Conservation (phyloP, 2,797 vertebrate genomes). For the Apogon talboti region DNA sequence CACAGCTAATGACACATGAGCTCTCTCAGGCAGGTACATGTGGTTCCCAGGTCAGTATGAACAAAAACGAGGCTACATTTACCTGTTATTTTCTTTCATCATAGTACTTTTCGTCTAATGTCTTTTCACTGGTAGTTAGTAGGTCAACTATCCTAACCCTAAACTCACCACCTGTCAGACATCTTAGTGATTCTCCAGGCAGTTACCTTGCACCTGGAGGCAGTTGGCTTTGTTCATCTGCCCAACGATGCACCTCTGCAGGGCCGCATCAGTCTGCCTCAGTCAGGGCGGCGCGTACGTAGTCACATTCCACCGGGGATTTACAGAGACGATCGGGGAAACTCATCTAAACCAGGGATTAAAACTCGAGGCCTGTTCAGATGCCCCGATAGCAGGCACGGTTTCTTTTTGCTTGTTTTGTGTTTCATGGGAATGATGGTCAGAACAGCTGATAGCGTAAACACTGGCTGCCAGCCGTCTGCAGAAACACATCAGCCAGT, state of each 20-base stretch:
- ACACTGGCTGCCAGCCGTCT: not conserved
- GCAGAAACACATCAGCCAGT: conserved; percentile 20
- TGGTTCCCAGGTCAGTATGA: no score
- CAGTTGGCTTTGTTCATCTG: conserved; percentile 40
- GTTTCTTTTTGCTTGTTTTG: conserved; percentile 2
- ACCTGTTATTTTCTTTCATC: no score
- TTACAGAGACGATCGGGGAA: conserved; percentile 54
- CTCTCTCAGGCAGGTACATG: no score
- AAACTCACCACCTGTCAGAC: conserved; percentile 21
- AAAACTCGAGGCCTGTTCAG: conserved; percentile 57
- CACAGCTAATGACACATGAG: no score
- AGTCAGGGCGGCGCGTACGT: conserved; percentile 16
- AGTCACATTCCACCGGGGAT: conserved; percentile 69
- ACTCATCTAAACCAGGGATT: conserved; percentile 69
- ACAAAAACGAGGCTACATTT: no score
- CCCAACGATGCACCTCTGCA: conserved; percentile 11
- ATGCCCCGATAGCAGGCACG: conserved; percentile 51
- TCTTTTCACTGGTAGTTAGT: no score
- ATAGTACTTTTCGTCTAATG: no score
- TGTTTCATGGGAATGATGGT: conserved; percentile 33
- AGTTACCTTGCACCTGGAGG: conserved; percentile 25
- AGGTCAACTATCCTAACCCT: no score
- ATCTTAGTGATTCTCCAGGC: conserved; percentile 45
- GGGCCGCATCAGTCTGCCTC: conserved; percentile 46
- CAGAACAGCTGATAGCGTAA: conserved; percentile 5